A percentile compares a stretch with the other conserved stretches of the same genome.
Evolutionary conservation across 2,797 vertebrate genomes (phyloP).

Genomic region (Cynodonichthys magdalenae): DNA sequence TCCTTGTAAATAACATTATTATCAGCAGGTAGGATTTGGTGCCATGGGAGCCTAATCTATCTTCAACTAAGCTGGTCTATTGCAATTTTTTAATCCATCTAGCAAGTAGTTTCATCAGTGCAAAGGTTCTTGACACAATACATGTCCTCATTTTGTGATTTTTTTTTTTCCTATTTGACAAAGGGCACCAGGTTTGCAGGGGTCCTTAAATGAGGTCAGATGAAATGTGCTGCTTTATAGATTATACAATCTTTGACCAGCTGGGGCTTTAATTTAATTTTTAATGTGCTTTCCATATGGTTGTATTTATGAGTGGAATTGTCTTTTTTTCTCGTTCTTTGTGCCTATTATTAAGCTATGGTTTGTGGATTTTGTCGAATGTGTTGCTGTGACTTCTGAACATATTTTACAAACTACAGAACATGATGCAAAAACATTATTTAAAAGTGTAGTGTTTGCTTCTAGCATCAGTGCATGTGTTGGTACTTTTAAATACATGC

Average conservation of each 20-base stretch:
- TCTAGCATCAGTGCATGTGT: neutral
- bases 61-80: conserved; percentile 57
- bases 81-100: conserved; percentile 76
- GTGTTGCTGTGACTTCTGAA: neutral
- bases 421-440: no score
- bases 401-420: neutral
- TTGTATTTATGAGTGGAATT: conserved; percentile 7
- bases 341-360: neutral
- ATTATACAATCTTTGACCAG: conserved; percentile 33
- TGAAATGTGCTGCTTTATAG: conserved; percentile 21
- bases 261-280: conserved; percentile 33
- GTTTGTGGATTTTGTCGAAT: conserved; percentile 10
- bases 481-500: neutral
- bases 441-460: no score
- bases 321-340: neutral
- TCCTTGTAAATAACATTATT: conserved; percentile 27
- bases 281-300: conserved; percentile 40
- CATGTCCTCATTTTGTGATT: conserved; percentile 31
- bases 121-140: conserved; percentile 66
- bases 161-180: conserved; percentile 20
- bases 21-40: conserved; percentile 29
- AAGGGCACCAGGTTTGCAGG: conserved; percentile 37
- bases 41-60: conserved; percentile 66
- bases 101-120: conserved; percentile 70
- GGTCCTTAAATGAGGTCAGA: conserved; percentile 43